phyloP scores from a whole-genome alignment of 2,888 invertebrate species.

The Napeogenes inachia region DNA sequence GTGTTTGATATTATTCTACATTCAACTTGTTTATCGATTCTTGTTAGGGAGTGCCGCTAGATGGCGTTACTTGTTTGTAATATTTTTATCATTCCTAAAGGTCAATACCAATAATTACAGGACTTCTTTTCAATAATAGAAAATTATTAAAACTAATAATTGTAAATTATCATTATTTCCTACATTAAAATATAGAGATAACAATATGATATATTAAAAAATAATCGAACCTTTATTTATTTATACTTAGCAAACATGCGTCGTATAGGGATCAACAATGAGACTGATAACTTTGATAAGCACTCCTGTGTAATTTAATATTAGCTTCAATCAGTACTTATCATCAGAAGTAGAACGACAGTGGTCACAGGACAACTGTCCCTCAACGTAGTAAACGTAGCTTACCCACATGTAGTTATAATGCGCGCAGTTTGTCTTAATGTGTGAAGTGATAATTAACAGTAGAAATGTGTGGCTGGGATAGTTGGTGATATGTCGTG shows the following conservation, averaged over 20 bases:
- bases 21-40: neutral
- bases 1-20: neutral
- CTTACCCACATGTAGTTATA: slow-evolving; percentile 21
- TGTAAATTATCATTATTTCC: no score
- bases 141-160: no score
- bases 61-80: slow-evolving; percentile 12
- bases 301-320: slow-evolving; percentile 41
- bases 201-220: neutral
- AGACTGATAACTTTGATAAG: slow-evolving; percentile 69
- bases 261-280: slow-evolving; percentile 49
- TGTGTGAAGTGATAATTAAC: slow-evolving; percentile 19
- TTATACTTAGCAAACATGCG: slow-evolving; percentile 18
- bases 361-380: slow-evolving; percentile 23
- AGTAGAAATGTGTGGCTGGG: slow-evolving; percentile 34
- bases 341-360: slow-evolving; percentile 48
- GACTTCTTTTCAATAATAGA: no score
- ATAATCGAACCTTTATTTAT: neutral
- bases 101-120: neutral
- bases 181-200: no score
- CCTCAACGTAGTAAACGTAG: slow-evolving; percentile 16
- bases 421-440: slow-evolving; percentile 26
- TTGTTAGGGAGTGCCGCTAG: slow-evolving; percentile 7
- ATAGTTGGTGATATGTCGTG: slow-evolving; percentile 42
- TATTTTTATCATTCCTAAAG: neutral
- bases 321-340: slow-evolving; percentile 62